Evolutionary conservation across 2,797 vertebrate genomes (phyloP), one percentile per base, ranked within the genome.

Genomic region (Danio choprae): DNA sequence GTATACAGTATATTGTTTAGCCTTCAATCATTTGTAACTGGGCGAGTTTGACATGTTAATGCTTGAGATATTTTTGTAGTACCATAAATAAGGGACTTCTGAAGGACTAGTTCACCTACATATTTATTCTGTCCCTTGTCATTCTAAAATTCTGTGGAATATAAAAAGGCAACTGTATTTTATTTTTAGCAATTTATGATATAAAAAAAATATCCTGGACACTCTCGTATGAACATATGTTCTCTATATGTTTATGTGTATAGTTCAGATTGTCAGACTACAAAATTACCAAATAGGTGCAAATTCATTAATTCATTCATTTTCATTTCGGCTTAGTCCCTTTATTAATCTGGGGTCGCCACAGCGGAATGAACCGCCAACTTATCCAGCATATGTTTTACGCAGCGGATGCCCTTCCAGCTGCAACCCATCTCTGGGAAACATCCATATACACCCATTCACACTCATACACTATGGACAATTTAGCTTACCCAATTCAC

Each of bases 11-110:
- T 12, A 29, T 68, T 77, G 63, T 58, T 58, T 67, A 58, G 63
- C 22, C 51, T 68, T 77, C 22, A 6, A 29, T 74, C 63, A 20
- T 41, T 50, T 64, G 59, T 16, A 53, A 53, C 59, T 43, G 48
- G 18, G 6, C n/a, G 38, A 76, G 13, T 63, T 13, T 41, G 48
- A 75, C 73, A 41, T 36, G 40, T 44, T 13, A 38, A 43, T 46
- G 51, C 16, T 67, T 77, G 41, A 58, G 43, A 16, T 16, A 6
- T 58, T 68, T 64, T 68, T 67, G 15, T 5, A 44, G 63, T 22
- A 29, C 69, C 29, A 8, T 46, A 68, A 50, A 50, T 41, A 38
- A 18, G 38, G 5, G 29, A 29, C 41, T n/a, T 65, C 13, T 41
- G 3, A 64, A 67, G 64, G 13, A 50, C 7, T 53, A n/a, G 4